These are phyloP conservation scores for Aythya fuligula DNA, from an alignment of 2,797 vertebrate genomes.

Conservation along the genomic window DNA sequence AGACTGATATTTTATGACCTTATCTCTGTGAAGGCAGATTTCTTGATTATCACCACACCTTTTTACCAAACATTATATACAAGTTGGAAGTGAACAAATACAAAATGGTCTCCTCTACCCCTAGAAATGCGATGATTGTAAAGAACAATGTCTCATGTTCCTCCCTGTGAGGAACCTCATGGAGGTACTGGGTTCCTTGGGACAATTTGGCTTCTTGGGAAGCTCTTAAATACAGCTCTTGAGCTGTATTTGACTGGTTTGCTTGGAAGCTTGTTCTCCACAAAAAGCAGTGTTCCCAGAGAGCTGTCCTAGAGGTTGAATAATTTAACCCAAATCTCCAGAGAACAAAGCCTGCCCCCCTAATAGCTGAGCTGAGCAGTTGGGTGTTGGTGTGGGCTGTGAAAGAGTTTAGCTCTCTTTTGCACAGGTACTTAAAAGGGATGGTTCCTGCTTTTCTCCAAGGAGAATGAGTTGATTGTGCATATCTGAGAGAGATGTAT, in stretches of 20 bases:
- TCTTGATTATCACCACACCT: neutral
- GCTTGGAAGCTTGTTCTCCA: neutral
- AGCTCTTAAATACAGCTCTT: neutral
- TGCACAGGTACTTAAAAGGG: neutral
- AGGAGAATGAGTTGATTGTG: neutral
- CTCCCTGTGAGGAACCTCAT: neutral
- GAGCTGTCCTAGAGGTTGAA: neutral
- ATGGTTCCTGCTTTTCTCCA: neutral
- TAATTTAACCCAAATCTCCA: neutral
- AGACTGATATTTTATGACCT: neutral
- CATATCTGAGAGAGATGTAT: neutral
- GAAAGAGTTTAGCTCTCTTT: neutral
- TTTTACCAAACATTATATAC: neutral
- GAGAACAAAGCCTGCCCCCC: rapidly evolving
- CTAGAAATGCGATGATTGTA: neutral
- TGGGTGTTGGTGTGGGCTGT: neutral
- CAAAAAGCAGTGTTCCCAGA: neutral
- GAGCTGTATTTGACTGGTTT: neutral
- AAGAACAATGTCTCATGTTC: neutral
- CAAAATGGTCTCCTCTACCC: neutral
- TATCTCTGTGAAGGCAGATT: neutral
- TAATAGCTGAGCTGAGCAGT: neutral
- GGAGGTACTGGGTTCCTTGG: neutral
- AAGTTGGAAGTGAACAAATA: neutral
- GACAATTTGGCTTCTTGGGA: neutral